phyloP scores from a whole-genome alignment of 2,888 invertebrate species.

The Eucriotettix oculatus region DNA sequence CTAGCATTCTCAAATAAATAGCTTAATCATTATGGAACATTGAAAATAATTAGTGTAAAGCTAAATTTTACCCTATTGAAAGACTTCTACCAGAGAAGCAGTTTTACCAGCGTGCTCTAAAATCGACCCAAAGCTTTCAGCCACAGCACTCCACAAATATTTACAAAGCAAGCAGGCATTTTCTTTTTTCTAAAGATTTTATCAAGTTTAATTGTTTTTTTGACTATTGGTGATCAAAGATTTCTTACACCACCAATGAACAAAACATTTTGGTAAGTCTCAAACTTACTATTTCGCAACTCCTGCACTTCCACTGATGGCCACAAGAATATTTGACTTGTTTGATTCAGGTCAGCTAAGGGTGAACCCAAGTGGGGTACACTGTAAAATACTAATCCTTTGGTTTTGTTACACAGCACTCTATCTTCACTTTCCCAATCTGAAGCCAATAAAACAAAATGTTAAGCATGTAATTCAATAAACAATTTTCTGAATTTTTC shows the following conservation, averaged over 20 bases:
- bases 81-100: no score
- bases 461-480: constrained; percentile 15
- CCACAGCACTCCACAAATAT: no score
- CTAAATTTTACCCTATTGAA: no score
- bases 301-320: constrained; percentile 79
- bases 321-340: constrained; percentile 62
- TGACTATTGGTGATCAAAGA: not conserved
- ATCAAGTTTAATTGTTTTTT: no score
- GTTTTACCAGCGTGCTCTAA: no score
- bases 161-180: no score
- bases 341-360: constrained; percentile 54
- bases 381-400: constrained; percentile 63
- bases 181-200: no score
- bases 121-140: no score
- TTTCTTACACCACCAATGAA: not conserved
- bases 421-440: constrained; percentile 36
- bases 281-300: constrained; percentile 41
- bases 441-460: constrained; percentile 13
- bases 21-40: no score
- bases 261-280: not conserved
- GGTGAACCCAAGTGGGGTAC: constrained; percentile 80
- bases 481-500: constrained; percentile 15
- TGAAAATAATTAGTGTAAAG: no score
- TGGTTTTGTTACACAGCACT: constrained; percentile 50
- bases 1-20: no score